Percentiles rank a stretch among this genome's conserved stretches.
Evolutionary conservation across 2,797 vertebrate species (phyloP).

Genomic region (Poeciliopsis infans): DNA sequence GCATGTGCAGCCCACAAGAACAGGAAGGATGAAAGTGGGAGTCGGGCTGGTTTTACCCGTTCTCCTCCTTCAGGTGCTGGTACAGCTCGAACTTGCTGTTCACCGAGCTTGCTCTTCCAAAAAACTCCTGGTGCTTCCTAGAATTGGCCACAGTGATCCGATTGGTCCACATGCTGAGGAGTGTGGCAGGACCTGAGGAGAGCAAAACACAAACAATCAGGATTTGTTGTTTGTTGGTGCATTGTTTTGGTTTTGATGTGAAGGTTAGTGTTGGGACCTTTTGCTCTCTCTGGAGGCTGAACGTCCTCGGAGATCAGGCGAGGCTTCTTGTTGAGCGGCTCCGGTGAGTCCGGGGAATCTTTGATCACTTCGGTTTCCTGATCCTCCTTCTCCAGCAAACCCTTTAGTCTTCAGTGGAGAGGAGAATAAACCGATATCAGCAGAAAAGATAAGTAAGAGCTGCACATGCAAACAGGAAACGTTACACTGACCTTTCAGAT

Average conservation of each 20-base stretch:
- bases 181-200: constrained; percentile 90
- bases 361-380: constrained; percentile 94
- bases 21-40: background rate
- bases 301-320: constrained; percentile 88
- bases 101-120: constrained; percentile 90
- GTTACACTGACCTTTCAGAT: constrained; percentile 84
- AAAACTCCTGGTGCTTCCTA: constrained; percentile 96
- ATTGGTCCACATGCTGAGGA: constrained; percentile 94
- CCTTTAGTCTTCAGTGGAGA: constrained; percentile 83
- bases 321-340: constrained; percentile 96
- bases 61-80: constrained; percentile 98
- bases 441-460: background rate
- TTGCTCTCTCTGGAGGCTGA: constrained; percentile 87
- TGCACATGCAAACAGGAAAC: background rate
- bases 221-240: background rate
- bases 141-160: constrained; percentile 95
- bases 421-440: background rate
- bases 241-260: background rate
- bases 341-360: constrained; percentile 97
- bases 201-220: background rate
- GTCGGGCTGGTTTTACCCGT: constrained; percentile 80
- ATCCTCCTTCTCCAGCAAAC: constrained; percentile 91
- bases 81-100: constrained; percentile 96
- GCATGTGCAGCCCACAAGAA: background rate
- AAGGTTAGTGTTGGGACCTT: constrained; percentile 80